Base-by-base conservation (phyloP, 2,113 vertebrate species). In the Nothoprocta pentlandii region DNA sequence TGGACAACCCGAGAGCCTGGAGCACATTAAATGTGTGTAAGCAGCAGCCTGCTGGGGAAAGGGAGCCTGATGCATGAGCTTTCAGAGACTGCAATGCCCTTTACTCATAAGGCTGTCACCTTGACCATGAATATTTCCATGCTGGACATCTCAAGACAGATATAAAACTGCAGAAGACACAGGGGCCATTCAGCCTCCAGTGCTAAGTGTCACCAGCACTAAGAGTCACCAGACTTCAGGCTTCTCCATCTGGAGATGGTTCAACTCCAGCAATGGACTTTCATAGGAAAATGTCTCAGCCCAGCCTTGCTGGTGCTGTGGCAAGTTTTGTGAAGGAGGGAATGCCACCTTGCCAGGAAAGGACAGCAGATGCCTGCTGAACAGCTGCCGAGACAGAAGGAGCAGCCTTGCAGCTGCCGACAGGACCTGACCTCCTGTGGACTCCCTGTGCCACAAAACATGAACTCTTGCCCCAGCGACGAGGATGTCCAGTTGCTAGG, bases 341-440 rank as follows among this genome's bases (percentile, higher is more conserved):
- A 26, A 8, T 34, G 73, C 10, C 66, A 14, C 26, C 1, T 34
- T 30, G 61, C 88, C 69, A 64, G 54, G 90, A 75, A 34, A 10
- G 1, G 16, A 25, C 0, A 1, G 5, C 63, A 77, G 76, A 17
- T 0, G 0, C 16, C 80, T 88, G 41, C 66, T 19, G 32, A 68
- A 39, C 0, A 0, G n/a, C 23, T 7, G 9, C 22, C 6, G 21
- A 30, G 76, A 75, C 42, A 64, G 67, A 63, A 19, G 46, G 36
- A 51, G 79, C 42, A 28, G 26, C 73, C 44, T 32, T 16, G 4
- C 58, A 47, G 59, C 67, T 74, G 64, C 42, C 15, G 10, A 44
- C 42, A 23, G 49, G 49, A 74, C 54, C 69, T 28, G 87, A 75
- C 7, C 28, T 34, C 12, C 51, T 46, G 66, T 7, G 3, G 32